Conservation (phyloP, 2,888 invertebrate species). For the Pomacea canaliculata region DNA sequence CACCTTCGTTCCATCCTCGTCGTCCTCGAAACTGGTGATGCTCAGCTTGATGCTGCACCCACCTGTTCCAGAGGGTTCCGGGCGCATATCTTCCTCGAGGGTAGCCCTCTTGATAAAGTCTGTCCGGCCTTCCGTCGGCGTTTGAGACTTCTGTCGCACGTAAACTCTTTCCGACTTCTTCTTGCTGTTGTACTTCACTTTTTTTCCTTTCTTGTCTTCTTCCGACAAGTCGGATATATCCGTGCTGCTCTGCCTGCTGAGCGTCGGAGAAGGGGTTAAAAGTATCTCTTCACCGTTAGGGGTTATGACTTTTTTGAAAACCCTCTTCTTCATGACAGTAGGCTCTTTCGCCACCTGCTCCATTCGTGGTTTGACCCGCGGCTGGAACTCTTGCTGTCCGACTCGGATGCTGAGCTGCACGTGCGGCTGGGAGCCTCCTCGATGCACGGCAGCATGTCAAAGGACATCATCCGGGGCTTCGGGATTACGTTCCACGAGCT, state of each 20-base stretch:
- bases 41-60: conserved; percentile 22
- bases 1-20: no score
- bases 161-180: conserved; percentile 6
- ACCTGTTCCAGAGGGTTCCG: neutral
- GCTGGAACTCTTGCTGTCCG: neutral
- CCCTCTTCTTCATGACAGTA: conserved; percentile 55
- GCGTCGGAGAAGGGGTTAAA: conserved; percentile 44
- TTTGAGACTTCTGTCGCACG: neutral
- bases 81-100: neutral
- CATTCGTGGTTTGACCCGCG: conserved; percentile 8
- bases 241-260: conserved; percentile 51
- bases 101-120: neutral
- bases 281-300: conserved; percentile 57
- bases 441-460: conserved; percentile 33
- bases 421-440: conserved; percentile 15
- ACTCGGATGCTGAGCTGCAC: neutral
- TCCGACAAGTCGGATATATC: conserved; percentile 45
- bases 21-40: conserved; percentile 19
- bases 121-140: neutral
- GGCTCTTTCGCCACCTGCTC: conserved; percentile 37
- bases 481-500: conserved; percentile 36
- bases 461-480: conserved; percentile 29
- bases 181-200: neutral
- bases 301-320: conserved; percentile 57
- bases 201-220: conserved; percentile 28